Conservation (phyloP, 2,797 vertebrate genomes). For the Oreochromis grahami region DNA sequence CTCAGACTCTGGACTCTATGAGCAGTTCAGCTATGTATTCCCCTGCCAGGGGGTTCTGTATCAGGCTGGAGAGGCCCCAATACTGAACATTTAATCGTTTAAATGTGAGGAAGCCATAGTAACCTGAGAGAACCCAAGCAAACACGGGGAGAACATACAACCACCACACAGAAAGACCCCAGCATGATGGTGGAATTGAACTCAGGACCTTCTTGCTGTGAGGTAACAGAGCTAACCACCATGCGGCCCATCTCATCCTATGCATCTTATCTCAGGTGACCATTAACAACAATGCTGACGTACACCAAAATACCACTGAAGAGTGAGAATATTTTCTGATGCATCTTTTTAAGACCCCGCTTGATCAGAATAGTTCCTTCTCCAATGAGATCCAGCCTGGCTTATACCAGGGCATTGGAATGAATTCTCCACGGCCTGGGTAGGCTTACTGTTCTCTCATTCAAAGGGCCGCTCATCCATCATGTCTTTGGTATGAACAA, state of each 20-base stretch:
- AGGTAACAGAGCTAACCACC: not conserved
- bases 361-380: constrained; percentile 85
- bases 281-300: constrained; percentile 81
- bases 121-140: not conserved
- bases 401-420: constrained; percentile 48
- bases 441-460: constrained; percentile 78
- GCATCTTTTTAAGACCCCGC: constrained; percentile 80
- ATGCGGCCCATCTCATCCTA: not conserved
- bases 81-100: not conserved
- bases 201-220: not conserved
- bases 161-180: not conserved
- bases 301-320: constrained; percentile 92
- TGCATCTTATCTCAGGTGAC: constrained; percentile 1
- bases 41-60: not conserved
- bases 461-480: constrained; percentile 67
- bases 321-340: constrained; percentile 87
- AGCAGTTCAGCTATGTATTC: not conserved
- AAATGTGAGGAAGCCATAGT: not conserved
- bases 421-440: constrained; percentile 78
- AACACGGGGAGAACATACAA: not conserved
- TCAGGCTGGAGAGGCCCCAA: not conserved
- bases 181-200: not conserved
- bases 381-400: constrained; percentile 84
- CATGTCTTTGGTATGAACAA: constrained; percentile 2
- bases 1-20: not conserved